Conservation (phyloP, 2,113 vertebrate species). For the Zosterops lateralis region DNA sequence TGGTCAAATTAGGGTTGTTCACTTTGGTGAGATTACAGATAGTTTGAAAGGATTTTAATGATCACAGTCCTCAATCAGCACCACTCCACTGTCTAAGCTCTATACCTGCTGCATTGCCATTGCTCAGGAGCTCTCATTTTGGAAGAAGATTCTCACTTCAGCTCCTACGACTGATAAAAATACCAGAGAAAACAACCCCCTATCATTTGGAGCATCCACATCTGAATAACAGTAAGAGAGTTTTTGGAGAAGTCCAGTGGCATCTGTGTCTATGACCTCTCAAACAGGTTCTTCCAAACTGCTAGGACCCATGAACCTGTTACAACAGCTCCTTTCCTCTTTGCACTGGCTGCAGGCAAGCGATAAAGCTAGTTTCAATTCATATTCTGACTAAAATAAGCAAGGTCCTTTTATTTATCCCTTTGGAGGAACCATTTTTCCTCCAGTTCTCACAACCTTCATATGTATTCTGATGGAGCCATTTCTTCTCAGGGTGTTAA, state of each 20-base stretch:
- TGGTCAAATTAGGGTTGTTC: neutral
- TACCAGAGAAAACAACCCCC: neutral
- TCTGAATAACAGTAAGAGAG: neutral
- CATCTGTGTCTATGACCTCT: neutral
- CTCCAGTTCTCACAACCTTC: neutral
- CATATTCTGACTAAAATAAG: neutral
- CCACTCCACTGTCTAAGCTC: neutral
- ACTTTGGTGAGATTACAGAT: neutral
- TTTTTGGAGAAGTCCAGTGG: neutral
- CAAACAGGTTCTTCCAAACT: neutral
- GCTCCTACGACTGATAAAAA: fast-evolving
- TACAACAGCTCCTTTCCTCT: neutral
- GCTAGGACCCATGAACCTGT: neutral
- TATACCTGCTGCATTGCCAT: neutral
- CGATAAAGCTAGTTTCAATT: neutral
- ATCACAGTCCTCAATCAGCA: neutral
- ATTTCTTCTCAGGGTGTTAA: neutral
- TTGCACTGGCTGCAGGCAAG: neutral
- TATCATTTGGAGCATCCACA: neutral
- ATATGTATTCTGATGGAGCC: neutral
- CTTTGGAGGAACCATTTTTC: neutral
- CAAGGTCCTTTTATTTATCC: neutral
- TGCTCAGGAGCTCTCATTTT: neutral
- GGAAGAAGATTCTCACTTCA: neutral
- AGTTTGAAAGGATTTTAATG: neutral